Percentiles rank a stretch among this genome's conserved stretches.
Evolutionary conservation across 2,797 vertebrate species (phyloP).

Genomic region (Geotrypetes seraphini): DNA sequence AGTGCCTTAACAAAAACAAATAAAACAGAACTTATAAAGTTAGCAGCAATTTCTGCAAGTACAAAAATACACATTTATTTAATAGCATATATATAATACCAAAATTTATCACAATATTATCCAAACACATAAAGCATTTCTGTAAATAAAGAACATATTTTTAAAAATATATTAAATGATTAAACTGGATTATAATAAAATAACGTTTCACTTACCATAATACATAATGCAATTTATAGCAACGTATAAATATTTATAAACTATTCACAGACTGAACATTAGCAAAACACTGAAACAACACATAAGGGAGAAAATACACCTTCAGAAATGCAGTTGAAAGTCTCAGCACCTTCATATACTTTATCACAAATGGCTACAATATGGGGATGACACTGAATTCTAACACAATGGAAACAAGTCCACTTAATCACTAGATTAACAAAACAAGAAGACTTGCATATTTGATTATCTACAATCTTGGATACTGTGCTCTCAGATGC

Average conservation of each 20-base stretch:
- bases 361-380: slow-evolving; percentile 15
- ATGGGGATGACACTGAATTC: slow-evolving; percentile 30
- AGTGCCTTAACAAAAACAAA: slow-evolving; percentile 48
- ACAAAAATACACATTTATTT: slow-evolving; percentile 90
- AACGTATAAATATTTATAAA: slow-evolving; percentile 49
- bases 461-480: too few species aligned
- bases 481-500: too few species aligned
- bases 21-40: slow-evolving; percentile 59
- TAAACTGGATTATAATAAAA: slow-evolving; percentile 40
- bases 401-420: too few species aligned
- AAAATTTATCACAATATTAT: slow-evolving; percentile 71
- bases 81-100: slow-evolving; percentile 59
- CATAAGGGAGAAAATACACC: slow-evolving; percentile 18
- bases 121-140: slow-evolving; percentile 76
- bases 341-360: slow-evolving; percentile 19
- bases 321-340: slow-evolving; percentile 26
- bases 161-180: slow-evolving; percentile 64
- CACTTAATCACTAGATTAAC: too few species aligned
- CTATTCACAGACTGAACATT: slow-evolving; percentile 48
- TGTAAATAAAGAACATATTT: slow-evolving; percentile 60
- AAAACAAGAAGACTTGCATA: too few species aligned
- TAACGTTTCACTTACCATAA: slow-evolving; percentile 48
- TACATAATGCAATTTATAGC: slow-evolving; percentile 50
- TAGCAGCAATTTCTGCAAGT: slow-evolving; percentile 84
- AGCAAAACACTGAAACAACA: slow-evolving; percentile 35